Evolutionary conservation across 2,888 invertebrate species (phyloP).

Genomic region (Trichacis sp.): DNA sequence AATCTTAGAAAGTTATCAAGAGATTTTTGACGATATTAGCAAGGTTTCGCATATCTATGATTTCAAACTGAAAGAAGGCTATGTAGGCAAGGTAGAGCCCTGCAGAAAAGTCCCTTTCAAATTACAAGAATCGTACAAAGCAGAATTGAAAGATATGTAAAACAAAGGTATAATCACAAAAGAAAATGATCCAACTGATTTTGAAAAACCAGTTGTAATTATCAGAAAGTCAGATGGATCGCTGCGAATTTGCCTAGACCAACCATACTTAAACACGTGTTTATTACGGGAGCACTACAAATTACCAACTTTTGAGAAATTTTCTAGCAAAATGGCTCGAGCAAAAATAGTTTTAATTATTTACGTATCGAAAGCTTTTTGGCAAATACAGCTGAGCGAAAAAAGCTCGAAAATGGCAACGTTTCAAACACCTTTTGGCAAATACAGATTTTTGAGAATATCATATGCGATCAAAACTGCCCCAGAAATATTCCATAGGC

Average conservation of each 20-base stretch:
- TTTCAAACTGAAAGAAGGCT: constrained; percentile 24
- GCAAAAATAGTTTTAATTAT: constrained; percentile 45
- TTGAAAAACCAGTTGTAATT: constrained; percentile 33
- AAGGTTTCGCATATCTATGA: constrained; percentile 24
- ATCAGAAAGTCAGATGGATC: constrained; percentile 36
- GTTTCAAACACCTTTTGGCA: constrained; percentile 52
- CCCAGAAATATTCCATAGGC: constrained; percentile 37
- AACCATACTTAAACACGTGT: constrained; percentile 48
- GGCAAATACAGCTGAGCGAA: constrained; percentile 45
- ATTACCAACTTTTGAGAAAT: constrained; percentile 53
- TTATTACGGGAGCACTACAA: constrained; percentile 46
- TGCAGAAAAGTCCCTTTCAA: constrained; percentile 13
- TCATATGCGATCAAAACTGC: constrained; percentile 42
- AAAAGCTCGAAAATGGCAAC: constrained; percentile 47
- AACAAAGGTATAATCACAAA: constrained; percentile 19
- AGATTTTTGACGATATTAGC: constrained; percentile 30
- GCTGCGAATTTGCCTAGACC: constrained; percentile 54
- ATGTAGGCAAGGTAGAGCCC: constrained; percentile 9
- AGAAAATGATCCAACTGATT: constrained; percentile 37
- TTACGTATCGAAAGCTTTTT: constrained; percentile 50
- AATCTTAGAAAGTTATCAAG: constrained; percentile 10
- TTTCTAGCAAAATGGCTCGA: constrained; percentile 45
- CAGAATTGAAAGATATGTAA: constrained; percentile 15
- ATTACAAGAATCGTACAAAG: not conserved
- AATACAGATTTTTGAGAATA: constrained; percentile 22